A percentile compares a stretch with the other conserved stretches of the same genome.
Conservation (phyloP, 2,113 vertebrate genomes). For the Pitta sordida region DNA sequence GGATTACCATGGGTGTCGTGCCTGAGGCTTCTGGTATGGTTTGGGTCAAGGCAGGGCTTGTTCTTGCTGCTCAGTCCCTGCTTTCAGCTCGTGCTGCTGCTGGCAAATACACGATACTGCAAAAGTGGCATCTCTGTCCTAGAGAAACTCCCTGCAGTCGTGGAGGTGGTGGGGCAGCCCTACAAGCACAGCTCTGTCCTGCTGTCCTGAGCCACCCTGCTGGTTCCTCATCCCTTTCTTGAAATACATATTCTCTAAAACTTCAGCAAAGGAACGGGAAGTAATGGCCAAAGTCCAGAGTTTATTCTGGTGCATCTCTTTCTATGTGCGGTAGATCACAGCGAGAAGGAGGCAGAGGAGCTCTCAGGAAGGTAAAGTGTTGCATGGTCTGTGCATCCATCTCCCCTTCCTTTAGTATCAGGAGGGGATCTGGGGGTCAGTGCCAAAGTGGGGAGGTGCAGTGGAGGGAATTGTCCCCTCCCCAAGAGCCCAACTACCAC, state of each 20-base stretch:
- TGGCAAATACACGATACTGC: neutral
- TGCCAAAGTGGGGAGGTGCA: accelerated
- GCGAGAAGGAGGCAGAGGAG: neutral
- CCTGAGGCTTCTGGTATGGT: neutral
- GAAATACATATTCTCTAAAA: neutral
- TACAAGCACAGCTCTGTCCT: neutral
- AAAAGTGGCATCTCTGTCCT: neutral
- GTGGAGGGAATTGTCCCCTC: neutral
- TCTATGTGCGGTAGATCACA: accelerated
- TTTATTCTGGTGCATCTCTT: neutral
- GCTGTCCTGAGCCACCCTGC: neutral
- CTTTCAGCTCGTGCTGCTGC: neutral
- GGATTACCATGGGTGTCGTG: neutral
- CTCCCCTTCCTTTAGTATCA: neutral
- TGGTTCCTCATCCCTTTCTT: neutral
- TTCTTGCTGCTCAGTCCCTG: neutral
- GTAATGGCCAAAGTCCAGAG: neutral
- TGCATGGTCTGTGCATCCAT: neutral
- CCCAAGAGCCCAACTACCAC: neutral
- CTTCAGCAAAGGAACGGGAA: accelerated
- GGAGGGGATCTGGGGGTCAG: neutral
- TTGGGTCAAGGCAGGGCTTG: neutral
- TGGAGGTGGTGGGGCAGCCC: neutral
- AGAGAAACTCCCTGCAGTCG: neutral
- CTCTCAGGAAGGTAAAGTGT: neutral